Base-by-base conservation (phyloP, 2,888 invertebrate species). In the Chrysolina americana region DNA sequence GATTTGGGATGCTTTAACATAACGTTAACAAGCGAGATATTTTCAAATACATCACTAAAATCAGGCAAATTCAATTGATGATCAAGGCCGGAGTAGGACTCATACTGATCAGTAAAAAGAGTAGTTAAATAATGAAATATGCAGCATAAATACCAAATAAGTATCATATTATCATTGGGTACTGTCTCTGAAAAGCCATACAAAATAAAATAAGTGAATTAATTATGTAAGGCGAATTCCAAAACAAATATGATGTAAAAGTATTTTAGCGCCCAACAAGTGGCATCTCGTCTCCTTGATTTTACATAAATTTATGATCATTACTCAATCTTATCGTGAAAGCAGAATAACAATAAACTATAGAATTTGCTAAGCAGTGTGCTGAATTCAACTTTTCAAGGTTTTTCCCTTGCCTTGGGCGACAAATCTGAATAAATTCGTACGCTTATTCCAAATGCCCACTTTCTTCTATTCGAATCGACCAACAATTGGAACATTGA, bases 291-390 rank as follows among this genome's bases (percentile, higher is more conserved):
- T 17, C 41, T 41, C 50, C 53, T 41, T 68, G 68, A 56, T 17
- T 36, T 28, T 36, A n/a, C 9, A n/a, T 2, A 68, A 68, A 53
- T 53, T 68, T 41, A 68, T 53, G 9, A 17, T 36, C 36, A 41
- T 68, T 68, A 68, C 68, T 53, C 56, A 68, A 68, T 68, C 36
- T 36, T 28, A 59, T 53, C 17, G 50, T 36, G 66, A 36, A 66
- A 66, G 48, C 50, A 65, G 50, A 66, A 48, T 50, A 36, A 66
- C 48, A 66, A 50, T 50, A 53, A 11, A 66, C 53, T 50, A 66
- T 50, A 36, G 17, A 66, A 48, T 53, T 50, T 66, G 41, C 41
- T 41, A 53, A 56, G 41, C 21, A 36, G 41, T 53, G 53, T 36
- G 41, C 36, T 8, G 15, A 68, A 68, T 53, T 36, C 65, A 41